Evolutionary conservation across 2,113 vertebrate species (phyloP).

Genomic region (Leptodactylus fuscus): DNA sequence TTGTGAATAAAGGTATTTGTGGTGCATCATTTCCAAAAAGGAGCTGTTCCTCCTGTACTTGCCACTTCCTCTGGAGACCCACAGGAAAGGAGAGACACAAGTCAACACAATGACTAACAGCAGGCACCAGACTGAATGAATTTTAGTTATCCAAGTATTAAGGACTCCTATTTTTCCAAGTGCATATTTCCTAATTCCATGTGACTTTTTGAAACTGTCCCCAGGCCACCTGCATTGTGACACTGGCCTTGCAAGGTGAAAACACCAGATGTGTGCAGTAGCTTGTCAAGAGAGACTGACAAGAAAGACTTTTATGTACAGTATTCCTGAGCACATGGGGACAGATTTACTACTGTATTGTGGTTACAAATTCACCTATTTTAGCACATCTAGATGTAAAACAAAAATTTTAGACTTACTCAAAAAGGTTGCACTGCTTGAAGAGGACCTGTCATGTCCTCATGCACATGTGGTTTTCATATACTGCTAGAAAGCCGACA

Average conservation of each 20-base stretch:
- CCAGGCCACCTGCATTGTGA: background rate
- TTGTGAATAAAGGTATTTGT: background rate
- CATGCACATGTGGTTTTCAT: too few species aligned
- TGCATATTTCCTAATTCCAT: background rate
- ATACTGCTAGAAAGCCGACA: too few species aligned
- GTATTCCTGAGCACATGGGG: background rate
- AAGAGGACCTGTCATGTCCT: too few species aligned
- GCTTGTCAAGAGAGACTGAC: background rate
- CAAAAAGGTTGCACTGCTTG: too few species aligned
- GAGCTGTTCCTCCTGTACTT: background rate
- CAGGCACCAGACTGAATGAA: background rate
- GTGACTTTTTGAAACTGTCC: background rate
- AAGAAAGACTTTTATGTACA: background rate
- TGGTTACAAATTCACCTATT: too few species aligned
- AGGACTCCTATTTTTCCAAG: background rate
- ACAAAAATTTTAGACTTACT: too few species aligned
- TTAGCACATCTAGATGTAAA: too few species aligned
- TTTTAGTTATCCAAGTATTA: background rate
- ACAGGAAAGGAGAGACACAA: background rate
- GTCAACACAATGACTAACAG: slow-evolving; percentile 17
- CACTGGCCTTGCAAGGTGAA: background rate
- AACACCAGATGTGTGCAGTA: background rate
- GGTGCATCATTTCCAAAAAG: background rate
- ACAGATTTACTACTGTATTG: too few species aligned
- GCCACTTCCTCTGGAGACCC: background rate